Evolutionary conservation across 30 jellyfish, hydroid and myxozoan species (phyloP), one percentile per base, ranked within the genome.

Genomic region (Aurelia aurita complex sp. Pacific): DNA sequence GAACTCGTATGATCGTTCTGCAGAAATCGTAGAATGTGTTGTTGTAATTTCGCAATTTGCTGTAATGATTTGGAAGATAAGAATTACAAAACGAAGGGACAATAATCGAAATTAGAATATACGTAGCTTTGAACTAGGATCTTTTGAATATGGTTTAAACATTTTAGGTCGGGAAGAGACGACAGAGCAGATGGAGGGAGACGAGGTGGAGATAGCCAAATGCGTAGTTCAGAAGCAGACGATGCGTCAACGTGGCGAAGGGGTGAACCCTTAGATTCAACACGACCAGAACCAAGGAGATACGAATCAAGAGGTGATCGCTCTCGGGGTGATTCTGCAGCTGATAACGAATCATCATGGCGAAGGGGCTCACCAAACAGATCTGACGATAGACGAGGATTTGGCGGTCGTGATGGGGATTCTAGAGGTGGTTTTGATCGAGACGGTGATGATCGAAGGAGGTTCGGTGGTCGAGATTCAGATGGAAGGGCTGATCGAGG

Each of bases 231-330:
- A 23, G 91, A 82, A 46, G 91, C 91, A 57, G 91, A 82, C 80
- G 63, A 60, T 62, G 91, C 80, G 3, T 82, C 91, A 34, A 67
- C 91, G 5, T 82, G 91, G 91, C 83, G 91, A 43, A 70, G 91
- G 64, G 62, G 73, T 36, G 80, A 75, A 7, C 77, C 91, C 12
- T 19, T 71, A 9, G 85, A 82, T 17, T 59, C 85, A 34, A 46
- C 64, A 6, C 54, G 79, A 19, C 63, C 91, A 14, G 91, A 82
- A 36, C 91, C 82, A 11, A 35, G 91, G 29, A 54, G 86, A 51
- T 75, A 61, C 67, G 91, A 50, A 35, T n/a, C 62, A 64, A 64
- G 91, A 16, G 80, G 83, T 2, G 82, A 75, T 71, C 91, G 91
- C 40, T 67, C 91, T 4, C 66, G 77, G 76, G 57, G 57, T 51